Conservation (phyloP, 2,888 invertebrate genomes). For the Patella pellucida region DNA sequence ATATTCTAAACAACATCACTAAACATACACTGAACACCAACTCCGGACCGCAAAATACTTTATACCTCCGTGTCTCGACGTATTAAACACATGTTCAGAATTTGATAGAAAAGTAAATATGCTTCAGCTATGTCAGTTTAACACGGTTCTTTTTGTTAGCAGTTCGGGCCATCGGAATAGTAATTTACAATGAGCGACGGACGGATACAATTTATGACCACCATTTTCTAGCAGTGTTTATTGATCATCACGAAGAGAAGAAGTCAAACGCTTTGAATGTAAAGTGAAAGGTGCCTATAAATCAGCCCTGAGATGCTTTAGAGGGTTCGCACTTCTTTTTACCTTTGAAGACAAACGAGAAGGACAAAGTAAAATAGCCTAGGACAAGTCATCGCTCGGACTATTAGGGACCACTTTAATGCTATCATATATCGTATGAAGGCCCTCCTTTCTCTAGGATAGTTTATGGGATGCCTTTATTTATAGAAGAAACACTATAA, state of each 20-base stretch:
- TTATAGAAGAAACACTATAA: neutral
- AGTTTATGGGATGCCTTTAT: slow-evolving; percentile 1
- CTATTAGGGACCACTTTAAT: slow-evolving; percentile 7
- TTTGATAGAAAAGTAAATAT: slow-evolving; percentile 3
- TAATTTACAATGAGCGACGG: slow-evolving; percentile 6
- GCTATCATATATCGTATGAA: slow-evolving; percentile 9
- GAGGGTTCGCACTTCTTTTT: neutral
- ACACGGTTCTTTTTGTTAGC: slow-evolving; percentile 1
- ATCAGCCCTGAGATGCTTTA: neutral
- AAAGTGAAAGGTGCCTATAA: slow-evolving; percentile 5
- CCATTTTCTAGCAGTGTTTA: slow-evolving; percentile 6
- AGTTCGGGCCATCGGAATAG: neutral
- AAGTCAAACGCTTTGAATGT: slow-evolving; percentile 9
- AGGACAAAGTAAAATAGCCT: neutral
- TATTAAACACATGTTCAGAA: slow-evolving; percentile 1
- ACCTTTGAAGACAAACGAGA: neutral
- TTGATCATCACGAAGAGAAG: slow-evolving; percentile 8
- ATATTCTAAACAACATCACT: no score
- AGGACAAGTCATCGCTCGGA: slow-evolving; percentile 2
- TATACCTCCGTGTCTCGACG: neutral
- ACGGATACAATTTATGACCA: neutral
- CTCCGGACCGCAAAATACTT: no score
- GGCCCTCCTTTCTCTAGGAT: neutral
- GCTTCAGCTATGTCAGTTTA: slow-evolving; percentile 7
- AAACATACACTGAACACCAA: no score